These are phyloP conservation scores for Marronus borbonicus DNA, from an alignment of 2,888 invertebrate genomes.

Conservation along the genomic window DNA sequence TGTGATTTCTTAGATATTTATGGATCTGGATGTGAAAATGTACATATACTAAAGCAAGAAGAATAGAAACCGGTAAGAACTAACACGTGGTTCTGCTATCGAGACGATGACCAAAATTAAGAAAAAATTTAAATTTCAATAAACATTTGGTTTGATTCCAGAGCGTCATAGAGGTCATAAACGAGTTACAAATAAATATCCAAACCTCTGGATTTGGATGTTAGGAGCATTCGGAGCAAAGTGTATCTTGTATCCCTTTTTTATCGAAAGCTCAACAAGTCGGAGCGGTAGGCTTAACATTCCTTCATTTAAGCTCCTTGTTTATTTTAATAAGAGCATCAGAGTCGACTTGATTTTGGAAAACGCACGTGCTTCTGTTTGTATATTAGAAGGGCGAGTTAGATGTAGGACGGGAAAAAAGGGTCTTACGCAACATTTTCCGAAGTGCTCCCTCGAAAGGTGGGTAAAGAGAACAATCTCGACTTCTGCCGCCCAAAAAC, in stretches of 20 bases:
- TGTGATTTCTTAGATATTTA: too few relatives aligned
- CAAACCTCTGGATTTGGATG: too few relatives aligned
- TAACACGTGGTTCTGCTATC: too few relatives aligned
- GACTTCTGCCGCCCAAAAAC: neutral
- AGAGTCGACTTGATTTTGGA: slow-evolving; percentile 2
- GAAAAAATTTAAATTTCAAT: too few relatives aligned
- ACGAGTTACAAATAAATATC: too few relatives aligned
- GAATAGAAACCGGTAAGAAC: too few relatives aligned
- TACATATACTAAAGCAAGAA: too few relatives aligned
- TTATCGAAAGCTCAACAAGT: slow-evolving; percentile 10
- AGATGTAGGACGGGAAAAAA: neutral
- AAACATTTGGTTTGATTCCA: too few relatives aligned
- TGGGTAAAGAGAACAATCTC: neutral
- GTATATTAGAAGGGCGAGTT: neutral
- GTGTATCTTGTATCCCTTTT: neutral
- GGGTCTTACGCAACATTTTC: slow-evolving; percentile 4
- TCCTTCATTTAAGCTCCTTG: slow-evolving; percentile 11
- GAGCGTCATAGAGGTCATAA: too few relatives aligned
- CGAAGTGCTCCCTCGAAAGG: neutral
- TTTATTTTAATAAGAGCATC: slow-evolving; percentile 14
- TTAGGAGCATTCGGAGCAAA: too few relatives aligned
- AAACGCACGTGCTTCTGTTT: slow-evolving; percentile 24
- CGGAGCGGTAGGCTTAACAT: neutral
- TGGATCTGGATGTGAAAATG: too few relatives aligned
- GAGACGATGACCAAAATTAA: too few relatives aligned